phyloP scores from a whole-genome alignment of 2,888 invertebrate genomes.

The Drosophila glabriapex region DNA sequence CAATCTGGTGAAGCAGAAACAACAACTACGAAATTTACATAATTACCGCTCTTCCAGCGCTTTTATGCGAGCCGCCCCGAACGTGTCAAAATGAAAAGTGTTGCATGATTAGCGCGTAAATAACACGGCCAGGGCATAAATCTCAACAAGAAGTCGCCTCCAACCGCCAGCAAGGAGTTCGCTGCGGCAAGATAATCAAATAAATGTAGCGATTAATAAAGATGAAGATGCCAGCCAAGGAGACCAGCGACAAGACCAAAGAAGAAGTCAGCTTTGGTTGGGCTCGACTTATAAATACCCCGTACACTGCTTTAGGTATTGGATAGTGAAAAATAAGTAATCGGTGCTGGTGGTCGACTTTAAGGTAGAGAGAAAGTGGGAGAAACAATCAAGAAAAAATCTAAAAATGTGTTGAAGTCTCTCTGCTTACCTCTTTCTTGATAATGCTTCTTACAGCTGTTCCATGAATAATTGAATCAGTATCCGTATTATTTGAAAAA shows the following conservation, averaged over 20 bases:
- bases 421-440: not conserved
- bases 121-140: constrained; percentile 73
- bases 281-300: not conserved
- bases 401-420: not conserved
- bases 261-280: not conserved
- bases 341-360: no score
- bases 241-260: constrained; percentile 2
- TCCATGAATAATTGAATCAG: not conserved
- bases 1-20: constrained; percentile 43
- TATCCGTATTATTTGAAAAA: not conserved
- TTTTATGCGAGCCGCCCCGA: constrained; percentile 69
- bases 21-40: constrained; percentile 69
- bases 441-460: no score
- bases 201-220: constrained; percentile 79
- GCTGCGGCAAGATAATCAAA: constrained; percentile 71
- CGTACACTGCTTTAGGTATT: not conserved
- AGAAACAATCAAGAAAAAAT: not conserved
- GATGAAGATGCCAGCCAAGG: constrained; percentile 73
- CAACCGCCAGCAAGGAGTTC: constrained; percentile 26
- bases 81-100: constrained; percentile 83
- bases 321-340: not conserved
- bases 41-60: constrained; percentile 77
- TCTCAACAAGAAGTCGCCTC: constrained; percentile 45
- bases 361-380: not conserved
- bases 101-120: constrained; percentile 83